Conservation (phyloP, 2,888 invertebrate genomes). For the Agrypnus murinus region DNA sequence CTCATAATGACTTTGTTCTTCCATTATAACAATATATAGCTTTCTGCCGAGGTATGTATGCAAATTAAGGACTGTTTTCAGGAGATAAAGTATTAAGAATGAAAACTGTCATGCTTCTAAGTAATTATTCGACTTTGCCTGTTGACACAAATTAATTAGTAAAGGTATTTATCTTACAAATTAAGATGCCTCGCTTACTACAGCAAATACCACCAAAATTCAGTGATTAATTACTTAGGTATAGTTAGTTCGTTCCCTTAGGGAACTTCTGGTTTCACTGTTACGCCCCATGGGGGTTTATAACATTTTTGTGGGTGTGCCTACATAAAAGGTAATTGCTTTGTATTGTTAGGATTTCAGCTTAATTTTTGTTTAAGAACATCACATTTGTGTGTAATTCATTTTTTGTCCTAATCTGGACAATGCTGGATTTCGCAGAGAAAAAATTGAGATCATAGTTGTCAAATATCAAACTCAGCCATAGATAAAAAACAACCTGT, state of each 20-base stretch:
- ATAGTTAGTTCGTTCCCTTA: conserved; percentile 57
- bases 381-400: too few species aligned
- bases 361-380: too few species aligned
- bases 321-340: too few species aligned
- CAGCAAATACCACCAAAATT: conserved; percentile 69
- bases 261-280: conserved; percentile 48
- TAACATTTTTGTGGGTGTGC: conserved; percentile 18
- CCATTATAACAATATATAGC: conserved; percentile 17
- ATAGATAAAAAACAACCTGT: too few species aligned
- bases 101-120: conserved; percentile 69
- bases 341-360: too few species aligned
- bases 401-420: too few species aligned
- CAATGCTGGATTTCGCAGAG: too few species aligned
- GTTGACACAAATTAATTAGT: conserved; percentile 71
- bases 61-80: conserved; percentile 67
- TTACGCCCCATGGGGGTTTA: not conserved
- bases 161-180: conserved; percentile 71
- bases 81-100: conserved; percentile 70
- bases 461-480: too few species aligned
- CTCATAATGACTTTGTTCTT: conserved; percentile 12
- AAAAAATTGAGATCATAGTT: too few species aligned
- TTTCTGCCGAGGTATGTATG: conserved; percentile 66
- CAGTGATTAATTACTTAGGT: conserved; percentile 69
- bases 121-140: conserved; percentile 70
- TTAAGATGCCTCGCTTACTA: conserved; percentile 70